Evolutionary conservation across 1,140 invertebrate species (phyloP).

Genomic region (Coenobita brevimanus): DNA sequence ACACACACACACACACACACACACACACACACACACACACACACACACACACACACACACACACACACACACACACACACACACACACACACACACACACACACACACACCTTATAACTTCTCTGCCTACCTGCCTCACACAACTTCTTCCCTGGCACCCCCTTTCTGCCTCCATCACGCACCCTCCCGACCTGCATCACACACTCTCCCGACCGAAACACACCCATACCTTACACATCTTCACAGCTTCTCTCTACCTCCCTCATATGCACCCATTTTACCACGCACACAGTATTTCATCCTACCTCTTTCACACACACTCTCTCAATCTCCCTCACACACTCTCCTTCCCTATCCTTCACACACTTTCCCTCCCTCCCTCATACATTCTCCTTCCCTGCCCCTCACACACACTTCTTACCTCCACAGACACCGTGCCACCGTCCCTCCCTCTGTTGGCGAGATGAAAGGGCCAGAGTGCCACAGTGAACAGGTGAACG

Average conservation of each 20-base stretch:
- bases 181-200: too few species aligned
- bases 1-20: slow-evolving; percentile 3
- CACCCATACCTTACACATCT: neutral
- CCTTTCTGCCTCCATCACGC: neutral
- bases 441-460: too few species aligned
- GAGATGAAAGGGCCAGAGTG: too few species aligned
- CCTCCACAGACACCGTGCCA: too few species aligned
- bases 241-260: neutral
- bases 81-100: slow-evolving; percentile 26
- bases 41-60: slow-evolving; percentile 12
- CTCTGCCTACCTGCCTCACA: too few species aligned
- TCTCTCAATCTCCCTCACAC: neutral
- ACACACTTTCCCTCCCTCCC: neutral
- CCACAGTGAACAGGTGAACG: too few species aligned
- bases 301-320: neutral
- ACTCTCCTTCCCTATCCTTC: neutral
- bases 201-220: neutral
- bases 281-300: neutral
- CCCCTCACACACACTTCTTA: neutral
- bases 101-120: neutral
- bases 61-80: slow-evolving; percentile 23
- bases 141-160: neutral
- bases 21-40: neutral
- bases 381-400: neutral
- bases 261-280: neutral